Percentiles rank a stretch among this genome's conserved stretches.
phyloP scores from a whole-genome alignment of 2,113 vertebrate genomes.

The Paracanthobrama guichenoti region DNA sequence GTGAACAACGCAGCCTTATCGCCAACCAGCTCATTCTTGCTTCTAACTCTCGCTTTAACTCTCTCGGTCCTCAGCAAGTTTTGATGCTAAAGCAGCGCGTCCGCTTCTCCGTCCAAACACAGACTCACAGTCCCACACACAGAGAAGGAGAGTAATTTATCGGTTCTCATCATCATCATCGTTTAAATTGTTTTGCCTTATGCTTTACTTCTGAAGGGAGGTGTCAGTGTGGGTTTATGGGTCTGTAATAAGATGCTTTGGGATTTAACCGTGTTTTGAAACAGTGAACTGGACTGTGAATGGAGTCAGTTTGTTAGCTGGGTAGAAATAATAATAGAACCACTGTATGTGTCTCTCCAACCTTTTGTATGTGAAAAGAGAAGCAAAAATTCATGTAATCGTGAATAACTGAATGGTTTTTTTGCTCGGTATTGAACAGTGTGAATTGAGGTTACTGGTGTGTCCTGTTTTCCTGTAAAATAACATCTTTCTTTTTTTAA shows the following conservation, averaged over 20 bases:
- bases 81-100: slow-evolving; percentile 81
- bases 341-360: slow-evolving; percentile 68
- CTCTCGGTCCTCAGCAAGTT: slow-evolving; percentile 86
- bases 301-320: slow-evolving; percentile 68
- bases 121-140: slow-evolving; percentile 79
- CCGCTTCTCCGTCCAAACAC: slow-evolving; percentile 74
- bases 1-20: slow-evolving; percentile 79
- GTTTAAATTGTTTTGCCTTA: slow-evolving; percentile 60
- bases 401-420: slow-evolving; percentile 77
- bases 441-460: slow-evolving; percentile 76
- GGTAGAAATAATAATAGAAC: slow-evolving; percentile 68
- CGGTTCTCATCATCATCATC: slow-evolving; percentile 14
- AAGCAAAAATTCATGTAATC: slow-evolving; percentile 72
- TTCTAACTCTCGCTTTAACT: slow-evolving; percentile 76
- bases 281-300: slow-evolving; percentile 47
- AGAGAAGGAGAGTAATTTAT: slow-evolving; percentile 61
- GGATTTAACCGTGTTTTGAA: slow-evolving; percentile 49
- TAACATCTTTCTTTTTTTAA: slow-evolving; percentile 62
- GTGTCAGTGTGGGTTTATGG: slow-evolving; percentile 40
- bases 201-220: slow-evolving; percentile 58
- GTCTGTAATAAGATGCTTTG: slow-evolving; percentile 46
- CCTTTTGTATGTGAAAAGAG: slow-evolving; percentile 73
- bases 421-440: slow-evolving; percentile 79
- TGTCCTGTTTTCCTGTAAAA: slow-evolving; percentile 78
- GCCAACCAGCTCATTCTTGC: slow-evolving; percentile 76